Evolutionary conservation across 2,888 invertebrate genomes (phyloP).

Genomic region (Drosophila kambysellisi): DNA sequence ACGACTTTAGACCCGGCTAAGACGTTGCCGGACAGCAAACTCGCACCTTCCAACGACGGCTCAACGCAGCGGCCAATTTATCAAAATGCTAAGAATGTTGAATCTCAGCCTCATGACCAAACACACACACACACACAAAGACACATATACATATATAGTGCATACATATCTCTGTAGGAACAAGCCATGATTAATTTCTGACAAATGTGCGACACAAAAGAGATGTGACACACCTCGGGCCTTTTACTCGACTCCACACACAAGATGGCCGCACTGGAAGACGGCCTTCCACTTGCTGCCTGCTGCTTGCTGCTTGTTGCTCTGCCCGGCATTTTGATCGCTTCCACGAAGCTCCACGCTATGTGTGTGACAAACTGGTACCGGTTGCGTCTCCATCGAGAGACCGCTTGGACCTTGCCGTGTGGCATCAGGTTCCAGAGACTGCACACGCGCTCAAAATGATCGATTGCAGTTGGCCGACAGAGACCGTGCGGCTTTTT

Average conservation of each 20-base stretch:
- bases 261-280: slow-evolving; percentile 67
- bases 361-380: slow-evolving; percentile 59
- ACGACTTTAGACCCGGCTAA: slow-evolving; percentile 32
- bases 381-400: slow-evolving; percentile 47
- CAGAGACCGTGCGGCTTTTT: slow-evolving; percentile 35
- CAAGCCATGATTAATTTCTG: slow-evolving; percentile 85
- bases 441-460: slow-evolving; percentile 73
- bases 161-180: slow-evolving; percentile 42
- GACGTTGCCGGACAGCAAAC: slow-evolving; percentile 48
- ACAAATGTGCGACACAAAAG: slow-evolving; percentile 84
- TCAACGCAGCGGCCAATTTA: slow-evolving; percentile 69
- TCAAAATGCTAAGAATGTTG: slow-evolving; percentile 75
- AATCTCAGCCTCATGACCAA: slow-evolving; percentile 22
- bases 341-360: slow-evolving; percentile 42
- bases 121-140: slow-evolving; percentile 10
- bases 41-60: slow-evolving; percentile 62
- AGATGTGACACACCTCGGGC: slow-evolving; percentile 84
- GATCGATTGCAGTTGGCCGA: slow-evolving; percentile 63
- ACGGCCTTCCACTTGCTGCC: slow-evolving; percentile 4
- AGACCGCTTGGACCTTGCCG: slow-evolving; percentile 54
- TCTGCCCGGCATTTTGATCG: slow-evolving; percentile 52
- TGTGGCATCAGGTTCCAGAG: slow-evolving; percentile 75
- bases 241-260: slow-evolving; percentile 36
- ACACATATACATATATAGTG: slow-evolving; percentile 9
- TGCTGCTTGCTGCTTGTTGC: not conserved